phyloP scores from a whole-genome alignment of 2,888 invertebrate genomes.

The Teleogryllus oceanicus region DNA sequence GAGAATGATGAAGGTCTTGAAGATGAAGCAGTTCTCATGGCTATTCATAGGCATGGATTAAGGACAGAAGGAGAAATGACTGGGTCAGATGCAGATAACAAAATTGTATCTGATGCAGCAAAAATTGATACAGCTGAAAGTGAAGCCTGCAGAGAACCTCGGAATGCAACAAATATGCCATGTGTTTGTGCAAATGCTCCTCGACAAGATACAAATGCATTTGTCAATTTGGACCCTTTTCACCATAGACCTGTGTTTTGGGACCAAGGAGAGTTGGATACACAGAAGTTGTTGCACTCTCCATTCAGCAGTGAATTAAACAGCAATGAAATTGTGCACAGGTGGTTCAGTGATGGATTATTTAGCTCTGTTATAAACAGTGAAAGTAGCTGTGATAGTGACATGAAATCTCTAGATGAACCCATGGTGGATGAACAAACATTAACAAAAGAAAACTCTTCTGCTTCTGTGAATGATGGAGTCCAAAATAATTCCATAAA shows the following conservation, averaged over 20 bases:
- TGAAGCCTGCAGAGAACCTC: not conserved
- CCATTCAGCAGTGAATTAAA: not conserved
- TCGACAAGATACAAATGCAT: not conserved
- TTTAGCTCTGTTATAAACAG: not conserved
- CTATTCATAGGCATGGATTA: constrained; percentile 67
- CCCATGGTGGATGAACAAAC: not conserved
- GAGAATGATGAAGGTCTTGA: constrained; percentile 51
- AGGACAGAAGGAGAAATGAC: constrained; percentile 47
- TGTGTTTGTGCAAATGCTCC: constrained; percentile 1
- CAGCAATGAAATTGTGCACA: not conserved
- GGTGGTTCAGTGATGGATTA: not conserved
- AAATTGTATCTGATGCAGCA: not conserved
- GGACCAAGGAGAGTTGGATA: not conserved
- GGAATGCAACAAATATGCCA: not conserved
- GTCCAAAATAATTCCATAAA: not conserved
- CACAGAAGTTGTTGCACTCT: not conserved
- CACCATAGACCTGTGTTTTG: constrained; percentile 31
- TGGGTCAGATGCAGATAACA: constrained; percentile 44
- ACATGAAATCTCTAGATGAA: not conserved
- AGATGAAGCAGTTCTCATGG: constrained; percentile 70
- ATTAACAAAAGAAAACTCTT: not conserved
- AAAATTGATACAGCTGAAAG: not conserved
- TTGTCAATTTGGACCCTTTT: constrained; percentile 28
- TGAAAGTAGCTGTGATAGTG: not conserved
- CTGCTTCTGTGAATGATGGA: not conserved